phyloP scores from a whole-genome alignment of 2,113 vertebrate species.

The Perccottus glenii region DNA sequence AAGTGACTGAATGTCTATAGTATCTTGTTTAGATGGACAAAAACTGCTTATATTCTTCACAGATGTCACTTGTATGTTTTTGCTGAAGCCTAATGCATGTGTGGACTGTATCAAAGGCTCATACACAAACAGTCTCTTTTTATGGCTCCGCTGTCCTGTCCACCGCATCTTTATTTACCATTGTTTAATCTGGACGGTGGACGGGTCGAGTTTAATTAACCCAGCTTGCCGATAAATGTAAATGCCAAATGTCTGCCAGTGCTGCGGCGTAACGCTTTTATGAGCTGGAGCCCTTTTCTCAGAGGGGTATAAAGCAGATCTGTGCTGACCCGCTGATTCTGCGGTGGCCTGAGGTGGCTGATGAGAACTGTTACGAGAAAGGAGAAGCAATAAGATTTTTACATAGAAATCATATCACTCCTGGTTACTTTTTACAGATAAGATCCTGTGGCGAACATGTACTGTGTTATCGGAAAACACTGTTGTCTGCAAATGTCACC shows the following conservation, averaged over 20 bases:
- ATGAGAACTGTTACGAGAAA: conserved; percentile 51
- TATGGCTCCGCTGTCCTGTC: conserved; percentile 5
- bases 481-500: background rate
- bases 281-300: conserved; percentile 52
- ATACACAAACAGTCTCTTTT: background rate
- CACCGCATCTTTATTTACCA: conserved; percentile 62
- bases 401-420: conserved; percentile 27
- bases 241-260: conserved; percentile 70
- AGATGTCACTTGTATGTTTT: too few relatives aligned
- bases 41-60: too few relatives aligned
- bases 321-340: conserved; percentile 54
- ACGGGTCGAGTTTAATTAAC: conserved; percentile 74
- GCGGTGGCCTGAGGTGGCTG: conserved; percentile 33
- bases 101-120: background rate
- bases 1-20: too few relatives aligned
- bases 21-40: too few relatives aligned
- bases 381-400: conserved; percentile 33
- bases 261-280: conserved; percentile 61
- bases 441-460: conserved; percentile 1
- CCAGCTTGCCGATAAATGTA: conserved; percentile 65
- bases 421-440: conserved; percentile 25
- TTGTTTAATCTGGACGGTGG: conserved; percentile 65
- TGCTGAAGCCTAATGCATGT: background rate
- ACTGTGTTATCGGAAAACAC: conserved; percentile 2
- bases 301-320: conserved; percentile 49